Conservation (phyloP, 2,797 vertebrate genomes). For the Jordanella pulchra region DNA sequence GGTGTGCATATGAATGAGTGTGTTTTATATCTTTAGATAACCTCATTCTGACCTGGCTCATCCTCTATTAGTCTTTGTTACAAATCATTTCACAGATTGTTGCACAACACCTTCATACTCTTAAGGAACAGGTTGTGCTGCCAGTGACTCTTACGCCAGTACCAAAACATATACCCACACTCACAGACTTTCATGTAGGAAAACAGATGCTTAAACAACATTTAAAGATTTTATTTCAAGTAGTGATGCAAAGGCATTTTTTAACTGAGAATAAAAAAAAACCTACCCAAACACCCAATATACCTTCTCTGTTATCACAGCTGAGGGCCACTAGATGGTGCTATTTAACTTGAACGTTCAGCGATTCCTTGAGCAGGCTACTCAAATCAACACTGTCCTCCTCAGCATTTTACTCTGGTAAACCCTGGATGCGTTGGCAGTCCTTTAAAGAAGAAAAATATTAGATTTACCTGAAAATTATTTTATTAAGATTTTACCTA, state of each 20-base stretch:
- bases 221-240: conserved; percentile 22
- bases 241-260: conserved; percentile 13
- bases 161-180: conserved; percentile 6
- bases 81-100: conserved; percentile 59
- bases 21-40: conserved; percentile 45
- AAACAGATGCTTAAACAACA: conserved; percentile 20
- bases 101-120: conserved; percentile 57
- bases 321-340: conserved; percentile 60
- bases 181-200: not conserved
- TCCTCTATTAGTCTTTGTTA: conserved; percentile 44
- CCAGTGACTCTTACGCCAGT: conserved; percentile 31
- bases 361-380: not conserved
- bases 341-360: conserved; percentile 30
- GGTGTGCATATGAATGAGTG: conserved; percentile 9
- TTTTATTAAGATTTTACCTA: no score
- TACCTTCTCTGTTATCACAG: conserved; percentile 20
- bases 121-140: conserved; percentile 63
- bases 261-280: conserved; percentile 16
- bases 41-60: conserved; percentile 45
- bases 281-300: not conserved
- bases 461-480: no score
- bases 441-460: not conserved
- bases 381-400: not conserved
- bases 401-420: no score
- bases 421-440: not conserved